phyloP scores from a whole-genome alignment of 2,797 vertebrate species.

The Ctenopoma kingsleyae region DNA sequence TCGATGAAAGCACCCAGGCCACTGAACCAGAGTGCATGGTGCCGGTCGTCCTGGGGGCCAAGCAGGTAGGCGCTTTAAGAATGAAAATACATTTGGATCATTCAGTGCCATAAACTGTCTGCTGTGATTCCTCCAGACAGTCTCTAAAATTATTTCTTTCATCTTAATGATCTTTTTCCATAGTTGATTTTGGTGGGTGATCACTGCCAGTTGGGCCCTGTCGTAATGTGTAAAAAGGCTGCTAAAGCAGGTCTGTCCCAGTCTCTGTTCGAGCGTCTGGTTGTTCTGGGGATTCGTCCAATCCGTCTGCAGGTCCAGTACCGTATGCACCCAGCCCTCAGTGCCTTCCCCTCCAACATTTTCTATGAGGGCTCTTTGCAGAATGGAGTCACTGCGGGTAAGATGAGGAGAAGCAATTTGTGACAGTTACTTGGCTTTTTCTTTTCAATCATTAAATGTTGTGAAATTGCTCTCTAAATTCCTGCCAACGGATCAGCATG shows the following conservation, averaged over 20 bases:
- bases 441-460: neutral
- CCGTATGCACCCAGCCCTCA: constrained; percentile 95
- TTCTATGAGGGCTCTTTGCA: constrained; percentile 96
- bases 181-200: constrained; percentile 96
- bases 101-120: neutral
- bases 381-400: constrained; percentile 93
- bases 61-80: constrained; percentile 86
- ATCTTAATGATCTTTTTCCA: neutral
- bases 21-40: constrained; percentile 97
- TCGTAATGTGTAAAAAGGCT: constrained; percentile 98
- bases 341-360: constrained; percentile 96
- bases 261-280: constrained; percentile 93
- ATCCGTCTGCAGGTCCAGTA: constrained; percentile 97
- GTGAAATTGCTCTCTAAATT: neutral
- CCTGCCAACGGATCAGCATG: neutral
- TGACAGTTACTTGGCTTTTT: neutral
- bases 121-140: neutral
- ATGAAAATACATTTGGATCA: neutral
- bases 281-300: constrained; percentile 94
- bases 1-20: constrained; percentile 96
- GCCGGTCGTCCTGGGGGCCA: constrained; percentile 93
- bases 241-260: constrained; percentile 96
- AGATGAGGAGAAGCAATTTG: neutral
- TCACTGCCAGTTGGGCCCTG: constrained; percentile 95
- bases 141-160: neutral